Evolutionary conservation across 2,113 vertebrate genomes (phyloP).

Genomic region (Xiphophorus hellerii): DNA sequence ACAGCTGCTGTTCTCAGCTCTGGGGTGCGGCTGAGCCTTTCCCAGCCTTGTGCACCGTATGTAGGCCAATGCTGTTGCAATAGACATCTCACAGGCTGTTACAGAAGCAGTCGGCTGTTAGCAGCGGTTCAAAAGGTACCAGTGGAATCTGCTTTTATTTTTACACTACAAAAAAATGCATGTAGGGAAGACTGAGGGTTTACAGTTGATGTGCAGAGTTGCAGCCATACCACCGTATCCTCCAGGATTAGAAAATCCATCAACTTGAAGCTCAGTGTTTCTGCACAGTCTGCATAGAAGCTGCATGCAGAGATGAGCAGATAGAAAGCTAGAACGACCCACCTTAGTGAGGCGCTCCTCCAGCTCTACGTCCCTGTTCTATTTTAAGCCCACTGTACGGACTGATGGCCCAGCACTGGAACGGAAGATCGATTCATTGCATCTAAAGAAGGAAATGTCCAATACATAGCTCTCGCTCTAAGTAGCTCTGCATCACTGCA

Average conservation of each 20-base stretch:
- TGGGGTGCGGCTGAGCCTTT: conserved; percentile 73
- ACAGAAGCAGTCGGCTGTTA: conserved; percentile 61
- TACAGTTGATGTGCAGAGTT: conserved; percentile 45
- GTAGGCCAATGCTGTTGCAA: conserved; percentile 72
- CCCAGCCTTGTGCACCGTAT: conserved; percentile 65
- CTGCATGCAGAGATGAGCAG: conserved; percentile 35
- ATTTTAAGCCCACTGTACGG: conserved; percentile 73
- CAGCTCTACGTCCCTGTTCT: conserved; percentile 68
- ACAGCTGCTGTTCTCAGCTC: conserved; percentile 75
- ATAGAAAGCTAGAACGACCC: conserved; percentile 54
- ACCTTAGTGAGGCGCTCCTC: conserved; percentile 65
- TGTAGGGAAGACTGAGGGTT: conserved; percentile 42
- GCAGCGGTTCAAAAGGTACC: conserved; percentile 43
- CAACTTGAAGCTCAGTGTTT: conserved; percentile 31
- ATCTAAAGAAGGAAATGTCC: conserved; percentile 79
- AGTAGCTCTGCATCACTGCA: conserved; percentile 69
- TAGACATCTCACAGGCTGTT: conserved; percentile 63
- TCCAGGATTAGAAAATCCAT: conserved; percentile 33
- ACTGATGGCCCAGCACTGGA: conserved; percentile 71
- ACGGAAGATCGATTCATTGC: conserved; percentile 73
- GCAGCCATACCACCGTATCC: not conserved
- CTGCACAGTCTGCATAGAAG: conserved; percentile 30
- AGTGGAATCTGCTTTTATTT: conserved; percentile 54
- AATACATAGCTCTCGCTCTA: conserved; percentile 57
- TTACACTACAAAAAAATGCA: conserved; percentile 14